Evolutionary conservation across 2,797 vertebrate genomes (phyloP).

Genomic region (Potorous gilbertii): DNA sequence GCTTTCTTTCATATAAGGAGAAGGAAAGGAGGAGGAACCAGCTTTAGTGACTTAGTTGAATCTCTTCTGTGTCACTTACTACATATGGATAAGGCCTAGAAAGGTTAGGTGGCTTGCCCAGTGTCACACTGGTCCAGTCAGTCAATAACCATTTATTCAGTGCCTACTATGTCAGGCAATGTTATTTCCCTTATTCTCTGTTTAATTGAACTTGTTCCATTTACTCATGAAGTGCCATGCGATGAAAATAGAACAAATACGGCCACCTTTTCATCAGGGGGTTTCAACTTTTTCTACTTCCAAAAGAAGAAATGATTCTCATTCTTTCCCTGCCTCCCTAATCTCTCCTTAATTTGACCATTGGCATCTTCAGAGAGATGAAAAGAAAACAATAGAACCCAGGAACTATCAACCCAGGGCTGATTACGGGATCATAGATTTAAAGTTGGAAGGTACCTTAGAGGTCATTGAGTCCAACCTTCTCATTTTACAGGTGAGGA

Average conservation of each 20-base stretch:
- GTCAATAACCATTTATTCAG: neutral
- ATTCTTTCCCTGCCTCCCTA: neutral
- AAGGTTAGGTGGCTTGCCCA: neutral
- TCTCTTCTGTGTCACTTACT: neutral
- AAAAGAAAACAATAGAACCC: neutral
- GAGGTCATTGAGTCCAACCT: neutral
- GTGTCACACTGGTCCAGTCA: neutral
- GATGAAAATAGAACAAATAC: neutral
- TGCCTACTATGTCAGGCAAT: neutral
- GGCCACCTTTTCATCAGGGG: neutral
- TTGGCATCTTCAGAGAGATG: neutral
- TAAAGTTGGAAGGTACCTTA: neutral
- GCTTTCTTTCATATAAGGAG: neutral
- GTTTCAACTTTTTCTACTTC: neutral
- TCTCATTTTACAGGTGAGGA: neutral
- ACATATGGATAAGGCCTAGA: neutral
- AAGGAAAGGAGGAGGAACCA: neutral
- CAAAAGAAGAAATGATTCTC: neutral
- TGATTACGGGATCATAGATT: neutral
- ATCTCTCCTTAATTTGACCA: neutral
- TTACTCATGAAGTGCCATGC: neutral
- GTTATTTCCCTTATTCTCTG: neutral
- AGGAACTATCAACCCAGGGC: neutral
- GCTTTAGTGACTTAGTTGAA: neutral
- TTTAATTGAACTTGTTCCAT: neutral